These are phyloP conservation scores for Smithornis capensis DNA, from an alignment of 2,113 vertebrate genomes.

Conservation along the genomic window DNA sequence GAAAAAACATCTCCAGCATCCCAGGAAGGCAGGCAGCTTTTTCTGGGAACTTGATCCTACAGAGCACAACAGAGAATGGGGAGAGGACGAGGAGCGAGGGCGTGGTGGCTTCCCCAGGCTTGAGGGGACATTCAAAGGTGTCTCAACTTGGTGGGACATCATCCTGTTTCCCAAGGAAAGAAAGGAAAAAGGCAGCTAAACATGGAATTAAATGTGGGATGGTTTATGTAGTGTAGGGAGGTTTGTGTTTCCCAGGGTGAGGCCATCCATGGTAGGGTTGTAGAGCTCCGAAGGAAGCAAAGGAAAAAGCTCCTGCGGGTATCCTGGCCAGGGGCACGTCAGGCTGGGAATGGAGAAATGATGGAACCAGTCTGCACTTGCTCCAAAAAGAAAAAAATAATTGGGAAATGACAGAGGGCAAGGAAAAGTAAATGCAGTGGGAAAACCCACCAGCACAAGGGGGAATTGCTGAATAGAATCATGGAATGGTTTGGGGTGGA, in stretches of 20 bases:
- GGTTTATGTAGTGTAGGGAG: background rate
- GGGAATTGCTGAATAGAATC: background rate
- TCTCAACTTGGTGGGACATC: background rate
- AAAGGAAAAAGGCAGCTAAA: background rate
- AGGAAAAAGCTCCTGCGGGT: background rate
- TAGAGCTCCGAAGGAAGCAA: background rate
- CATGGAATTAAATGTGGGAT: background rate
- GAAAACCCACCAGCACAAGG: background rate
- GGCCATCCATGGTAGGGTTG: background rate
- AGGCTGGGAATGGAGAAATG: background rate
- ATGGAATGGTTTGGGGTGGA: background rate
- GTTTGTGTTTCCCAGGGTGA: background rate
- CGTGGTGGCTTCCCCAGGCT: background rate
- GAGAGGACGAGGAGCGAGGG: background rate
- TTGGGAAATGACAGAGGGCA: background rate
- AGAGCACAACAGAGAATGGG: background rate
- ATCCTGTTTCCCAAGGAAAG: background rate
- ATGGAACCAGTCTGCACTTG: rapidly evolving
- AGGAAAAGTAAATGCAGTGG: background rate
- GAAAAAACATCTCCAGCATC: background rate
- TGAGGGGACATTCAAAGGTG: background rate
- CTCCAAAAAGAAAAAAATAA: background rate
- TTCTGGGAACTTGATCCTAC: background rate
- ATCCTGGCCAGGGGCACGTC: rapidly evolving
- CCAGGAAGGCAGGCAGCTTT: background rate